Base-by-base conservation (phyloP, 2,797 vertebrate species). In the Pempheris klunzingeri region DNA sequence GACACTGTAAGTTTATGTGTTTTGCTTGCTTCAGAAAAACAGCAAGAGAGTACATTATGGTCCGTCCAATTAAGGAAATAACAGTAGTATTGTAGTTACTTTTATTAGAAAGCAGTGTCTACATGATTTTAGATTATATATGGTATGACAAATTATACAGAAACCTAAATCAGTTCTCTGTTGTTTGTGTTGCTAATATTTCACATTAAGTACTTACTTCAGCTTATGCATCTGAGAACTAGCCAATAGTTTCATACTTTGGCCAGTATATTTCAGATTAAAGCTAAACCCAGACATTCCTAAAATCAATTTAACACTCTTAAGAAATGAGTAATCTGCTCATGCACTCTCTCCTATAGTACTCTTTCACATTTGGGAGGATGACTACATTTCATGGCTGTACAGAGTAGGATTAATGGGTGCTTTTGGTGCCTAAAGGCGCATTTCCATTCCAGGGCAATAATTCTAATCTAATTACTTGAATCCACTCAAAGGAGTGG, bases 381-480 rank as follows among this genome's bases (percentile, higher is more conserved):
- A 92, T 89, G 91, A 89, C 88, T 91, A 84, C 89, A 88, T 92
- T 88, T 91, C 83, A 86, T 85, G 90, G 83, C 80, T 59, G 78
- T 74, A 60, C 74, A 82, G 81, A 87, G 87, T 75, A 91, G 88
- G 90, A 94, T 92, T 94, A 93, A 94, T 94, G 92, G 78, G 62
- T 59, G 80, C 84, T 90, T 90, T 91, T 87, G 85, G 87, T 91
- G 88, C 89, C 86, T 90, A 87, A 91, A 91, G 92, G 87, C 72
- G 59, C 84, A 90, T 87, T 92, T 93, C 86, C 81, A 90, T 91
- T 88, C 86, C 78, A 74, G 83, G 87, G 92, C 87, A 90, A 94
- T 95, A 93, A 94, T 94, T 95, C 90, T 93, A 93, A 94, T 94
- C 83, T 89, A 94, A 94, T 95, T 94, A 94, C 92, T 92, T 92